Evolutionary conservation across 1,140 invertebrate species (phyloP).

Genomic region (Pararge aegeria): DNA sequence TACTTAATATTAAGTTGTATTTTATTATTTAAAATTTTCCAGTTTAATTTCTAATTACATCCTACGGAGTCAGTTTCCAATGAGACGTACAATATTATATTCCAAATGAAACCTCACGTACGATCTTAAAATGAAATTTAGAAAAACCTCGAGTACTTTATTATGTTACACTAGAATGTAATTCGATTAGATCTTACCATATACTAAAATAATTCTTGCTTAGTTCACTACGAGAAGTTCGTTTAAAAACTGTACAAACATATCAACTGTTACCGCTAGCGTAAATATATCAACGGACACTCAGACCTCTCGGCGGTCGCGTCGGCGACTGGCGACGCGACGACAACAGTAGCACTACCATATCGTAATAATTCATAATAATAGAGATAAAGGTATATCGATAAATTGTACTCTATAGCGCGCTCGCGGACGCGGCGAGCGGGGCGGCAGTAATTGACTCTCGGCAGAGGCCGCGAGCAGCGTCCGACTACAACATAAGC

Average conservation of each 20-base stretch:
- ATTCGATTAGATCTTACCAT: constrained; percentile 77
- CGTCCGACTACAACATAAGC: constrained; percentile 46
- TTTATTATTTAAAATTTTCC: constrained; percentile 75
- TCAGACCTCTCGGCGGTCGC: constrained; percentile 35
- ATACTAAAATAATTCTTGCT: constrained; percentile 77
- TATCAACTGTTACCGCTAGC: constrained; percentile 40
- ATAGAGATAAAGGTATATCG: constrained; percentile 53
- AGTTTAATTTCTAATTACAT: constrained; percentile 73
- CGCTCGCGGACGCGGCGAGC: constrained; percentile 43
- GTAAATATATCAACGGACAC: constrained; percentile 36
- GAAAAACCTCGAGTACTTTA: constrained; percentile 61
- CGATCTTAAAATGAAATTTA: constrained; percentile 62
- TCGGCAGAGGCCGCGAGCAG: constrained; percentile 24
- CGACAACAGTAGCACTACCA: constrained; percentile 37
- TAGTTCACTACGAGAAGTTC: constrained; percentile 73
- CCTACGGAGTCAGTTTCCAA: constrained; percentile 65
- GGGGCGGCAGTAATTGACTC: constrained; percentile 43
- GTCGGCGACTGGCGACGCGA: constrained; percentile 52
- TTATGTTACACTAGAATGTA: constrained; percentile 73
- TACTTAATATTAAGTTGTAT: constrained; percentile 74
- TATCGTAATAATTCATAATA: constrained; percentile 42
- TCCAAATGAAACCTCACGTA: constrained; percentile 51
- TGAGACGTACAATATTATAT: constrained; percentile 55
- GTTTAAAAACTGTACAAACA: constrained; percentile 79
- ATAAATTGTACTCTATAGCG: constrained; percentile 65